Conservation (phyloP, 2,888 invertebrate species). For the Malacosoma neustria region DNA sequence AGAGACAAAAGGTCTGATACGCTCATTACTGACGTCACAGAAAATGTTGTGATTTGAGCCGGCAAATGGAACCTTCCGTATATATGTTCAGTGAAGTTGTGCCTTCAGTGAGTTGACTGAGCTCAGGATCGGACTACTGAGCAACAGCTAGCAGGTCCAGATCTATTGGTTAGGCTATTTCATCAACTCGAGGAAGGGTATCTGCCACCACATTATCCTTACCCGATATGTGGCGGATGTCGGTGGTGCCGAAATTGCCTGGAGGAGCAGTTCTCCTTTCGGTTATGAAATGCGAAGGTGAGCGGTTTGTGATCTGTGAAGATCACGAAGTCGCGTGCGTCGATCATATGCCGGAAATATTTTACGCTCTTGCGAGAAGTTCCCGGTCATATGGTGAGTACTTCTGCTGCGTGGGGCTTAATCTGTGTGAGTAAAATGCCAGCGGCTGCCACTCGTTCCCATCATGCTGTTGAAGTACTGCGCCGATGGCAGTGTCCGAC, state of each 20-base stretch:
- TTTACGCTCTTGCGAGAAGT: slow-evolving; percentile 32
- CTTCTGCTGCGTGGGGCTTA: slow-evolving; percentile 25
- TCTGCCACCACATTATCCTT: slow-evolving; percentile 20
- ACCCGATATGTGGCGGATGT: slow-evolving; percentile 13
- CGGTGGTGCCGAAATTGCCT: slow-evolving; percentile 12
- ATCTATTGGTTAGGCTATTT: slow-evolving; percentile 6
- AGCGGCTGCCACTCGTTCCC: slow-evolving; percentile 26
- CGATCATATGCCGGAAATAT: slow-evolving; percentile 33
- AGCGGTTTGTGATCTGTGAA: slow-evolving; percentile 22
- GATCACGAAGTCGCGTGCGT: slow-evolving; percentile 14
- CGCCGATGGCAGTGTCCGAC: slow-evolving; percentile 36
- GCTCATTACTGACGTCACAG: slow-evolving; percentile 16
- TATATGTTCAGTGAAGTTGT: slow-evolving; percentile 11
- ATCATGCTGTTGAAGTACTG: slow-evolving; percentile 30
- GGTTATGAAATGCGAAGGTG: slow-evolving; percentile 28
- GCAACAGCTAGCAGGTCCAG: slow-evolving; percentile 7
- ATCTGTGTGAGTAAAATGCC: slow-evolving; percentile 33
- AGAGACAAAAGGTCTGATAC: slow-evolving; percentile 17
- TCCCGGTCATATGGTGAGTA: slow-evolving; percentile 37
- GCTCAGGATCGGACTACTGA: slow-evolving; percentile 12
- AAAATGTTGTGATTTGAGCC: slow-evolving; percentile 8
- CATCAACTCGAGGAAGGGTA: slow-evolving; percentile 22
- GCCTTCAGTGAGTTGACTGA: slow-evolving; percentile 6
- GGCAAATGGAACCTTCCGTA: slow-evolving; percentile 7
- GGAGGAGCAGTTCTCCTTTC: slow-evolving; percentile 17